phyloP scores from a whole-genome alignment of 2,797 vertebrate genomes.

The Monodelphis domestica region DNA sequence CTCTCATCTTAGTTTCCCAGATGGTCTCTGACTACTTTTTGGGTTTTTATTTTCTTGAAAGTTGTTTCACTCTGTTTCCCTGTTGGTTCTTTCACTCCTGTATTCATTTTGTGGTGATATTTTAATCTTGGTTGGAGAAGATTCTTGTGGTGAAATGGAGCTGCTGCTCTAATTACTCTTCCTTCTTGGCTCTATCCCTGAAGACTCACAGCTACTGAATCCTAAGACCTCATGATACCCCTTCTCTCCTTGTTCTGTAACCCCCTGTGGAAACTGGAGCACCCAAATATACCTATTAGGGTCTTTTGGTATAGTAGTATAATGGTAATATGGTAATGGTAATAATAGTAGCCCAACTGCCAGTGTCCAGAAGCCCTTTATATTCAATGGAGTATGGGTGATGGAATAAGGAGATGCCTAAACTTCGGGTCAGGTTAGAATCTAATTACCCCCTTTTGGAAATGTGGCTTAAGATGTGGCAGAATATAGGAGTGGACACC shows the following conservation, averaged over 20 bases:
- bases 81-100: no score
- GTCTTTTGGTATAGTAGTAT: neutral
- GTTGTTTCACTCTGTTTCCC: no score
- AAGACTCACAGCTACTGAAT: neutral
- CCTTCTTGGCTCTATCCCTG: no score
- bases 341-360: neutral
- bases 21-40: no score
- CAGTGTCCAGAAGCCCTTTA: neutral
- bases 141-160: no score
- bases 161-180: no score
- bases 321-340: no score
- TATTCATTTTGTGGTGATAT: no score
- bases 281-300: neutral
- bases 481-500: neutral
- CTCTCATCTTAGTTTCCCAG: no score
- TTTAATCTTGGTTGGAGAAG: no score
- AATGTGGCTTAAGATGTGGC: neutral
- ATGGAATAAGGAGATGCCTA: neutral
- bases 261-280: neutral
- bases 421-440: neutral
- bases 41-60: no score
- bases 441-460: neutral
- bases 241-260: neutral
- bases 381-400: neutral
- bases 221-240: neutral